Evolutionary conservation across 2,113 vertebrate species (phyloP).

Genomic region (Oceanites oceanicus): DNA sequence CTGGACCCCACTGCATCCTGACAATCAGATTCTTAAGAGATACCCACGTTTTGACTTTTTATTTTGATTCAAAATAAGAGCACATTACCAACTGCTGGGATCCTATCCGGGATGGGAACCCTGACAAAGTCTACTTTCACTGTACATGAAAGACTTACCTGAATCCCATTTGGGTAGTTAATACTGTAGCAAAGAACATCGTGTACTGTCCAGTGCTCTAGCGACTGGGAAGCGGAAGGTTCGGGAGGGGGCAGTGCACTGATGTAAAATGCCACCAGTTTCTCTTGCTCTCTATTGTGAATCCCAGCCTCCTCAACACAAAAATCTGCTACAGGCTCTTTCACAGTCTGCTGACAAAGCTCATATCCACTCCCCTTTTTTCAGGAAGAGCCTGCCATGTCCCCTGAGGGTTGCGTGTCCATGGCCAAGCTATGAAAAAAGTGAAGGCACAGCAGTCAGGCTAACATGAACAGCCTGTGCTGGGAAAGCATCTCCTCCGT

Average conservation of each 20-base stretch:
- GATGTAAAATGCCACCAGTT: neutral
- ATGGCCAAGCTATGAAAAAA: neutral
- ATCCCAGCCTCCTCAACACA: neutral
- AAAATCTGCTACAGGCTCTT: neutral
- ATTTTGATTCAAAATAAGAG: neutral
- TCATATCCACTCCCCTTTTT: neutral
- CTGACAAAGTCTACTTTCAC: neutral
- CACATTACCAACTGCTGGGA: neutral
- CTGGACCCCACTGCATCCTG: neutral
- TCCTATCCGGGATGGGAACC: neutral
- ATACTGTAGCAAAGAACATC: neutral
- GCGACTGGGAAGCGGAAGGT: too few relatives aligned
- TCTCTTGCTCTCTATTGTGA: neutral
- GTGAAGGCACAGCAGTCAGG: neutral
- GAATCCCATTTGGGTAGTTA: neutral
- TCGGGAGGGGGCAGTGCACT: too few relatives aligned
- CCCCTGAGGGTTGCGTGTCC: neutral
- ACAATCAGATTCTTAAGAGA: neutral
- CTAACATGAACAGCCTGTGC: too few relatives aligned
- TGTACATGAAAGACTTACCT: neutral
- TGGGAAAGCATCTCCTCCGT: neutral
- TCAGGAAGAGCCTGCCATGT: neutral
- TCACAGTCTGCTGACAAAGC: neutral
- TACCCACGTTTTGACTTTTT: neutral
- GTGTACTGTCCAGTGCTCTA: neutral